Conservation (phyloP, 2,797 vertebrate genomes). For the Tokudaia muenninki region DNA sequence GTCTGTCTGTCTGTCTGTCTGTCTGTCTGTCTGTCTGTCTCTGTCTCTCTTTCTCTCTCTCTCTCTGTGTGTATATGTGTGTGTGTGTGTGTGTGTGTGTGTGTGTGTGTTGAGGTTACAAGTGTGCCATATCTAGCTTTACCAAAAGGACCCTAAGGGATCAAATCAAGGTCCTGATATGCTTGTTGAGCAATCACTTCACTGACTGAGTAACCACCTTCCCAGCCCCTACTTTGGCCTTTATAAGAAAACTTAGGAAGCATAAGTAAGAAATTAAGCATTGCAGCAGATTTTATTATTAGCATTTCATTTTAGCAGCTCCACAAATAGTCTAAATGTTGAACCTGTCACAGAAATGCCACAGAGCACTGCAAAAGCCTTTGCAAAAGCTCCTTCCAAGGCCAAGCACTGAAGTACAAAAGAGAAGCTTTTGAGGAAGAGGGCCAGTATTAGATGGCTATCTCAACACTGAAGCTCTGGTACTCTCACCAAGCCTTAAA, state of each 20-base stretch:
- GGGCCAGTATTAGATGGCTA: not conserved
- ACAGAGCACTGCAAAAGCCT: not conserved
- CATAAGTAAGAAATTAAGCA: constrained; percentile 46
- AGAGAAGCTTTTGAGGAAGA: not conserved
- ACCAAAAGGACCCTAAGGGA: not conserved
- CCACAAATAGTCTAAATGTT: not conserved
- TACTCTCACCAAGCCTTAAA: not conserved
- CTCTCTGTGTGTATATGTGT: not conserved
- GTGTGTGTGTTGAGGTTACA: not conserved
- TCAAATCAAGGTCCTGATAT: not conserved
- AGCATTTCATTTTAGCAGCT: constrained; percentile 25
- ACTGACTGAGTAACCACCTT: not conserved
- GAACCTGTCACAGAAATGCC: not conserved
- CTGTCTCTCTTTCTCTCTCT: no score
- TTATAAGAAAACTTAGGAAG: constrained; percentile 38
- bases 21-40: no score
- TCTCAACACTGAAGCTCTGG: not conserved
- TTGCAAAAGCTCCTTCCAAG: not conserved
- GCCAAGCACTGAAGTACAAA: not conserved
- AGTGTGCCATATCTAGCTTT: not conserved
- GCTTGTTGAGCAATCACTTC: not conserved
- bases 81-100: not conserved
- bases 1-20: no score
- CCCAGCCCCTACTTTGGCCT: not conserved
- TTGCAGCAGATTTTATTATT: not conserved